A percentile compares a stretch with the other conserved stretches of the same genome.
Evolutionary conservation across 2,888 invertebrate genomes (phyloP).

Genomic region (Eueremaeus valkanovi): DNA sequence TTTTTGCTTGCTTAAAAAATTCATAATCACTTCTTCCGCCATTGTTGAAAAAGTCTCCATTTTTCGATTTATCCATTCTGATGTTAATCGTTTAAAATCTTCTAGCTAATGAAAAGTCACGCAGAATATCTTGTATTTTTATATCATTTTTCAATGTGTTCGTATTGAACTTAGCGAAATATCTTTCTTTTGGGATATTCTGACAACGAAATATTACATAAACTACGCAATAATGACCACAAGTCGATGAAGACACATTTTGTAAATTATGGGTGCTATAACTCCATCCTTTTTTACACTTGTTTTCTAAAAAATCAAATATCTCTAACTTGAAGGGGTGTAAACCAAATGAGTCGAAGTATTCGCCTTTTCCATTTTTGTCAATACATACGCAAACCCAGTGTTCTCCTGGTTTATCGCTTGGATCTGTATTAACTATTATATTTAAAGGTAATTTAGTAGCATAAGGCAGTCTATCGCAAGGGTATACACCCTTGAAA

Average conservation of each 20-base stretch:
- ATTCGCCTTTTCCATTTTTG: not conserved
- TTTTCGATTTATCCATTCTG: too few species aligned
- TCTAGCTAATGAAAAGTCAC: not conserved
- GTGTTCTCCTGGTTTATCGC: slow-evolving; percentile 10
- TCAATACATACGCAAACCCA: not conserved
- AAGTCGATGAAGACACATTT: not conserved
- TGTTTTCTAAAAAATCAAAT: not conserved
- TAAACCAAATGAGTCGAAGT: slow-evolving; percentile 33
- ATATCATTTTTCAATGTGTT: not conserved
- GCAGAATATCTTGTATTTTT: not conserved
- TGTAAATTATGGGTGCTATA: not conserved
- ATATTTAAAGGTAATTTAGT: not conserved
- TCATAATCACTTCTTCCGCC: too few species aligned
- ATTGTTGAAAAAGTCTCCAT: too few species aligned
- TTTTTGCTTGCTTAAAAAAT: too few species aligned
- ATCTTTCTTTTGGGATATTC: not conserved
- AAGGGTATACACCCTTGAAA: slow-evolving; percentile 23
- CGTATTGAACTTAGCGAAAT: not conserved
- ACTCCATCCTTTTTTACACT: not conserved
- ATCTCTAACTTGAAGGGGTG: not conserved
- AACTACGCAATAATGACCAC: slow-evolving; percentile 27
- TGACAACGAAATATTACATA: not conserved
- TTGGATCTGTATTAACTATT: slow-evolving; percentile 17
- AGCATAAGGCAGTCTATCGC: not conserved
- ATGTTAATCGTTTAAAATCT: not conserved